Conservation (phyloP, 2,113 vertebrate genomes). For the Egretta garzetta region DNA sequence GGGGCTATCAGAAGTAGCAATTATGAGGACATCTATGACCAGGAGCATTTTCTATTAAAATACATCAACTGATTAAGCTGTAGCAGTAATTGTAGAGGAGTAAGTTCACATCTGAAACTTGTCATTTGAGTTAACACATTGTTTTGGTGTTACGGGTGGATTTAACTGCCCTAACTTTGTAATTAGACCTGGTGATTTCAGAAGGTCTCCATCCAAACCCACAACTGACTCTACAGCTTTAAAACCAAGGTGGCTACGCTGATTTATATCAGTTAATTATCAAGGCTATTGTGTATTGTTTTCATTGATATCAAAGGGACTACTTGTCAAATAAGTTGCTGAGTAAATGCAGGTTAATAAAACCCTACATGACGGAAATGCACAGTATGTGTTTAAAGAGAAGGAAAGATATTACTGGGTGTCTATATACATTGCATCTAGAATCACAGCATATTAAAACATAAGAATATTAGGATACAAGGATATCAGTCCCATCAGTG, state of each 20-base stretch:
- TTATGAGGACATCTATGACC: neutral
- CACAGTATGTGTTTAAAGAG: neutral
- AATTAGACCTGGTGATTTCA: neutral
- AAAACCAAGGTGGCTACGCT: neutral
- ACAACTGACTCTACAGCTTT: neutral
- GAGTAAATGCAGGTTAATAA: neutral
- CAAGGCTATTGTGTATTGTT: neutral
- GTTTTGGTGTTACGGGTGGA: neutral
- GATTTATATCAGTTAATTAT: neutral
- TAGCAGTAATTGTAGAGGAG: constrained; percentile 13
- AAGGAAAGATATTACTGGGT: neutral
- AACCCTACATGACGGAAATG: neutral
- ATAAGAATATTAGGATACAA: neutral
- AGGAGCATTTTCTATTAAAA: constrained; percentile 31
- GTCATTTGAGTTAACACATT: neutral
- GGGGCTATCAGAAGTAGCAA: neutral
- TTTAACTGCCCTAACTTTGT: neutral
- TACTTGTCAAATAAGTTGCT: neutral
- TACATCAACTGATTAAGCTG: neutral
- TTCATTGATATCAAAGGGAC: neutral
- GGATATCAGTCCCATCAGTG: neutral
- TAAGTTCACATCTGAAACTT: neutral
- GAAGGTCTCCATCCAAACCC: neutral
- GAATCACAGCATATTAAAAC: neutral
- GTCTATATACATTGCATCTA: neutral